Evolutionary conservation across 2,888 invertebrate genomes (phyloP).

Genomic region (Scaeva pyrastri): DNA sequence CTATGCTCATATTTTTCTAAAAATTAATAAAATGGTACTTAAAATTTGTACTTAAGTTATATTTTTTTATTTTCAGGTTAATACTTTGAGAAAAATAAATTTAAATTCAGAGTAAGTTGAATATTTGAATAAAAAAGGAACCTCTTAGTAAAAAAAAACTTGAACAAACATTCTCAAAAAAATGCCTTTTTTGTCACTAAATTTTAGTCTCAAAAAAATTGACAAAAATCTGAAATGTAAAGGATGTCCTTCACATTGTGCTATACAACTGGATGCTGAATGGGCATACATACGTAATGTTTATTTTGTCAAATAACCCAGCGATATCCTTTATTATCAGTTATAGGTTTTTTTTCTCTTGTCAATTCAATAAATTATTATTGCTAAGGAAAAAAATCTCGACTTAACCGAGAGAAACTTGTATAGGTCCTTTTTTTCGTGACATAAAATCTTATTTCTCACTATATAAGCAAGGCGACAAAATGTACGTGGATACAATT

Average conservation of each 20-base stretch:
- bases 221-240: not conserved
- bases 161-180: too few relatives aligned
- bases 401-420: slow-evolving; percentile 16
- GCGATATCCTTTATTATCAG: slow-evolving; percentile 30
- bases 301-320: slow-evolving; percentile 32
- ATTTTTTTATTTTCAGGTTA: too few relatives aligned
- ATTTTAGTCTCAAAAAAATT: too few relatives aligned
- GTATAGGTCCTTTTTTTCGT: not conserved
- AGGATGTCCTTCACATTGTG: slow-evolving; percentile 1
- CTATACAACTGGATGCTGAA: not conserved
- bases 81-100: too few relatives aligned
- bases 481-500: slow-evolving; percentile 28
- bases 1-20: too few relatives aligned
- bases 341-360: not conserved
- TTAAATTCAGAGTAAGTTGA: too few relatives aligned
- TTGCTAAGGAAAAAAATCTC: slow-evolving; percentile 14
- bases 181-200: too few relatives aligned
- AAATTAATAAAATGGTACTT: too few relatives aligned
- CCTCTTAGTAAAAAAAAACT: too few relatives aligned
- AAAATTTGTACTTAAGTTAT: too few relatives aligned
- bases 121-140: too few relatives aligned
- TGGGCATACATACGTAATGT: not conserved
- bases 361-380: slow-evolving; percentile 21
- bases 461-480: slow-evolving; percentile 23
- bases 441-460: slow-evolving; percentile 40